phyloP scores from a whole-genome alignment of 2,113 vertebrate genomes.

The Castor canadensis region DNA sequence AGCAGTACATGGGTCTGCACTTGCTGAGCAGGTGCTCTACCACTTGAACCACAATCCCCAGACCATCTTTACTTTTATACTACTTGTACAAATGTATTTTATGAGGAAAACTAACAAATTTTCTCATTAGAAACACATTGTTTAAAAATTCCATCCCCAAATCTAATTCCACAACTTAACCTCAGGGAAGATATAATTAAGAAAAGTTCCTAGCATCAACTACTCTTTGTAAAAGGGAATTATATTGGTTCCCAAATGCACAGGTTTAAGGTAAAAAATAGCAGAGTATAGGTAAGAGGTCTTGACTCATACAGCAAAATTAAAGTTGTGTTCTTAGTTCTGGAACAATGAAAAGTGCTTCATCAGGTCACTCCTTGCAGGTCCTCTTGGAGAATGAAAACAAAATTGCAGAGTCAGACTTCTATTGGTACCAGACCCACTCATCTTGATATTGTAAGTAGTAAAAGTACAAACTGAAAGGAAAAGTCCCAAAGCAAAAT shows the following conservation, averaged over 20 bases:
- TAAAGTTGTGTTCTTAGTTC: not conserved
- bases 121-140: not conserved
- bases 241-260: too few relatives aligned
- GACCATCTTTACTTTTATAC: too few relatives aligned
- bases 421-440: not conserved
- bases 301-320: not conserved
- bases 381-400: not conserved
- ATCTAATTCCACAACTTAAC: not conserved
- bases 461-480: not conserved
- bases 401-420: not conserved
- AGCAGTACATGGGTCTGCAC: too few relatives aligned
- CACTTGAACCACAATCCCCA: too few relatives aligned
- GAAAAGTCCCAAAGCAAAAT: not conserved
- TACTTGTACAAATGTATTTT: not conserved
- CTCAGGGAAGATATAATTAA: not conserved
- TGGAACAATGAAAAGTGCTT: too few relatives aligned
- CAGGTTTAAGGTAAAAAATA: not conserved
- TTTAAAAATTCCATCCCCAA: too few relatives aligned
- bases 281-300: not conserved
- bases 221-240: too few relatives aligned
- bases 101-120: not conserved
- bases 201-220: too few relatives aligned
- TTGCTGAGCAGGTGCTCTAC: too few relatives aligned
- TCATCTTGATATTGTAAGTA: not conserved
- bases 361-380: not conserved